Conservation (phyloP, 1,140 invertebrate species). For the Subanguina moxae region DNA sequence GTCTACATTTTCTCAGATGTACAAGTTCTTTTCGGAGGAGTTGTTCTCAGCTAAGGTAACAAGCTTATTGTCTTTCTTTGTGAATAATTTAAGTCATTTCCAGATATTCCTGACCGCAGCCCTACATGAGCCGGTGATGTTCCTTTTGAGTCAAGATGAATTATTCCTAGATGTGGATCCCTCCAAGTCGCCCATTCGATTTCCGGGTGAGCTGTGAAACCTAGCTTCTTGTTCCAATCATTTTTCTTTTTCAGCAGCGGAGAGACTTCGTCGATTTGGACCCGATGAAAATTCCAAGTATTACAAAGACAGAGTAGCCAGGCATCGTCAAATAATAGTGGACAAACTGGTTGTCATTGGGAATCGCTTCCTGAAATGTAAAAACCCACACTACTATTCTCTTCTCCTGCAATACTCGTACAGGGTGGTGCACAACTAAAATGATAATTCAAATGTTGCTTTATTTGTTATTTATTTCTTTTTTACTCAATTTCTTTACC, state of each 20-base stretch:
- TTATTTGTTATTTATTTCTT: no score
- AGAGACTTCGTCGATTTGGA: constrained; percentile 75
- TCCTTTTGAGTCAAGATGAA: constrained; percentile 85
- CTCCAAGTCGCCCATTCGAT: constrained; percentile 75
- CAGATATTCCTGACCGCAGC: constrained; percentile 82
- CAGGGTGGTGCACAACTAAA: no score
- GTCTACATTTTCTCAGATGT: constrained; percentile 82
- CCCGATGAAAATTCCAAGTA: constrained; percentile 63
- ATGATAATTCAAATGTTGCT: no score
- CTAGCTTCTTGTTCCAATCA: neutral
- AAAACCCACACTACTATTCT: neutral
- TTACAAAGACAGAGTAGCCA: constrained; percentile 39
- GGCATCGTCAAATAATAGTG: constrained; percentile 62
- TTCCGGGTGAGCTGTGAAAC: constrained; percentile 61
- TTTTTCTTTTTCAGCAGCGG: constrained; percentile 60
- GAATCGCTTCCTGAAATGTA: constrained; percentile 74
- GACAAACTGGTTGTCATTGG: constrained; percentile 76
- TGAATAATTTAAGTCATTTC: constrained; percentile 12
- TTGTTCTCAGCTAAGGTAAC: constrained; percentile 75
- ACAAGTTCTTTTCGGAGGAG: constrained; percentile 82
- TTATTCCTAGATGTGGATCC: constrained; percentile 86
- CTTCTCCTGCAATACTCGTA: no score
- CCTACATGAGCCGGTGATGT: constrained; percentile 82
- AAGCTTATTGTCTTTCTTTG: neutral
- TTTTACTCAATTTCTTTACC: no score